phyloP scores from a whole-genome alignment of 2,888 invertebrate genomes.

The Galerucella calmariensis region DNA sequence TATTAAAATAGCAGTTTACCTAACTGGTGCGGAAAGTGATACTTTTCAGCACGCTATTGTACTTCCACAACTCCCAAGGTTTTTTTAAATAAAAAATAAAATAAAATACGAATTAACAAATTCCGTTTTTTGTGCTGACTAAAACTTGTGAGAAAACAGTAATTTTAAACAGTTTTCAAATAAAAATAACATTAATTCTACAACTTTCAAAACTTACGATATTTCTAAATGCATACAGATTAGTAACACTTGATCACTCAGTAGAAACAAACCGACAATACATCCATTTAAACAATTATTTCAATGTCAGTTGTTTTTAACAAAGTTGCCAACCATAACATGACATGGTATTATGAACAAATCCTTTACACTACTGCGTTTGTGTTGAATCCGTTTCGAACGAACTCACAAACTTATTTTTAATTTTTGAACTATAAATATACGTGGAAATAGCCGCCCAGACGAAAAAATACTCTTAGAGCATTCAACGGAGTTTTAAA shows the following conservation, averaged over 20 bases:
- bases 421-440: conserved; percentile 9
- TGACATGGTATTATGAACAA: conserved; percentile 3
- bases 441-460: neutral
- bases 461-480: neutral
- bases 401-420: neutral
- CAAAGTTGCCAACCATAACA: neutral
- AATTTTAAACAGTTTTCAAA: no score
- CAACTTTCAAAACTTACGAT: neutral
- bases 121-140: no score
- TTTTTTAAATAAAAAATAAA: no score
- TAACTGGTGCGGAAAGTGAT: no score
- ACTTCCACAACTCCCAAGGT: no score
- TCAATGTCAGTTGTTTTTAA: neutral
- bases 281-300: neutral
- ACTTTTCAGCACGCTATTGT: no score
- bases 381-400: neutral
- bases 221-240: neutral
- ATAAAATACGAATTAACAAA: no score
- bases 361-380: conserved; percentile 1
- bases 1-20: no score
- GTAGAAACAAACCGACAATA: neutral
- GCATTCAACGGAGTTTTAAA: neutral
- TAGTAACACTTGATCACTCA: neutral
- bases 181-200: neutral
- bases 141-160: no score